phyloP scores from a whole-genome alignment of 2,888 invertebrate genomes.

The Metalampra italica region DNA sequence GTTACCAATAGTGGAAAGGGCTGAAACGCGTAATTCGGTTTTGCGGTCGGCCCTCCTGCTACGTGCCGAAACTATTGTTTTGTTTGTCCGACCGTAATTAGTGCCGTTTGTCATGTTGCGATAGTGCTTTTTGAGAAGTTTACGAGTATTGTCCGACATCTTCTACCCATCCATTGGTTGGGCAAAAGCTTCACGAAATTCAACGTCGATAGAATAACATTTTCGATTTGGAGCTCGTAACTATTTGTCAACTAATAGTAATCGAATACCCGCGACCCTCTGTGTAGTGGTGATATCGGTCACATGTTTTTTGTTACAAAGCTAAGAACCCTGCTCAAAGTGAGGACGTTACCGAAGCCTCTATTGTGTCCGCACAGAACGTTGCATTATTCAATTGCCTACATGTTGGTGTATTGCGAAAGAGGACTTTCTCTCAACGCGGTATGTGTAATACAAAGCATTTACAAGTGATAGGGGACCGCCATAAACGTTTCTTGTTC shows the following conservation, averaged over 20 bases:
- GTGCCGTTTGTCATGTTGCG: slow-evolving; percentile 40
- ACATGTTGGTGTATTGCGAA: slow-evolving; percentile 30
- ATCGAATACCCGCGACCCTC: not conserved
- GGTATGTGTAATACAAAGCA: slow-evolving; percentile 38
- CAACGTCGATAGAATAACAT: slow-evolving; percentile 2
- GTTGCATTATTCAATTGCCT: slow-evolving; percentile 51
- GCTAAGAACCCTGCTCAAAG: slow-evolving; percentile 34
- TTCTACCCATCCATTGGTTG: not conserved
- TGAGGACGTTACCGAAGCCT: slow-evolving; percentile 19
- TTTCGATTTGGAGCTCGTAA: not conserved
- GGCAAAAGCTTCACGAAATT: not conserved
- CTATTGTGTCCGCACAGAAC: slow-evolving; percentile 35
- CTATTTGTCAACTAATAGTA: slow-evolving; percentile 1
- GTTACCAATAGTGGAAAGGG: slow-evolving; percentile 46
- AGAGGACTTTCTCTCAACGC: slow-evolving; percentile 23
- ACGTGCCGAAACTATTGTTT: slow-evolving; percentile 45
- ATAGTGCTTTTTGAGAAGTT: slow-evolving; percentile 27
- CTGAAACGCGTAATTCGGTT: slow-evolving; percentile 47
- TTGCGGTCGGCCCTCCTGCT: slow-evolving; percentile 43
- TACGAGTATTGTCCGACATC: not conserved
- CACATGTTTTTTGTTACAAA: slow-evolving; percentile 34
- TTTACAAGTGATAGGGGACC: slow-evolving; percentile 44
- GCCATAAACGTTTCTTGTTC: slow-evolving; percentile 30
- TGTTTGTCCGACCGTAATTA: slow-evolving; percentile 50
- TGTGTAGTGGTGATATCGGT: slow-evolving; percentile 11